Conservation (phyloP, 2,113 vertebrate species). For the Fukomys damarensis region DNA sequence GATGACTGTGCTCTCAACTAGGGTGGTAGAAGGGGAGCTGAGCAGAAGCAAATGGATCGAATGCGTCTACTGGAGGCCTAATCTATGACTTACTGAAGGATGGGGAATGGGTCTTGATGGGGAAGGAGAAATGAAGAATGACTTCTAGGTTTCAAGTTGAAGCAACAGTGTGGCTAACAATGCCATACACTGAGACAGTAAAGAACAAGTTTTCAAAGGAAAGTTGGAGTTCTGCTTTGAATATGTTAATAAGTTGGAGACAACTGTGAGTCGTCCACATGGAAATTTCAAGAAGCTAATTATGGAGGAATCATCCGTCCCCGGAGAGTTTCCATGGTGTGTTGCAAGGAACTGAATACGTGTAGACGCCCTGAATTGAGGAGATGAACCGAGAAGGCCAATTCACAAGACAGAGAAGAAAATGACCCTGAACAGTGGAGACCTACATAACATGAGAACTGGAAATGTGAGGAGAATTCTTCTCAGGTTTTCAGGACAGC, state of each 20-base stretch:
- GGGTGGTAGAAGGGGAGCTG: not conserved
- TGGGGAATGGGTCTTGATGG: not conserved
- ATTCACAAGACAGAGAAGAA: not conserved
- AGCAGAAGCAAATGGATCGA: not conserved
- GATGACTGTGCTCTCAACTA: not conserved
- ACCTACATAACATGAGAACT: not conserved
- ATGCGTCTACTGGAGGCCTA: not conserved
- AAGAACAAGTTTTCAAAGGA: not conserved
- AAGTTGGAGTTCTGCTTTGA: not conserved
- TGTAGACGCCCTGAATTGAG: not conserved
- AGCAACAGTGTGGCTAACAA: not conserved
- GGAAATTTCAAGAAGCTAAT: not conserved
- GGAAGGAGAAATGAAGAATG: not conserved
- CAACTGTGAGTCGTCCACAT: not conserved
- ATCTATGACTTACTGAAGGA: not conserved
- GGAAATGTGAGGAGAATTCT: not conserved
- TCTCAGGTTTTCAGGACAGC: not conserved
- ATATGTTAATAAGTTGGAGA: not conserved
- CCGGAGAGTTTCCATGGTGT: not conserved
- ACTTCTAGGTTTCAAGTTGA: not conserved
- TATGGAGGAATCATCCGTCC: not conserved
- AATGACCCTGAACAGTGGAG: not conserved
- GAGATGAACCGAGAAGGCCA: not conserved
- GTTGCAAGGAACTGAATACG: not conserved
- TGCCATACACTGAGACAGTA: not conserved